phyloP scores from a whole-genome alignment of 1,140 invertebrate genomes.

The Bacillus rossius region DNA sequence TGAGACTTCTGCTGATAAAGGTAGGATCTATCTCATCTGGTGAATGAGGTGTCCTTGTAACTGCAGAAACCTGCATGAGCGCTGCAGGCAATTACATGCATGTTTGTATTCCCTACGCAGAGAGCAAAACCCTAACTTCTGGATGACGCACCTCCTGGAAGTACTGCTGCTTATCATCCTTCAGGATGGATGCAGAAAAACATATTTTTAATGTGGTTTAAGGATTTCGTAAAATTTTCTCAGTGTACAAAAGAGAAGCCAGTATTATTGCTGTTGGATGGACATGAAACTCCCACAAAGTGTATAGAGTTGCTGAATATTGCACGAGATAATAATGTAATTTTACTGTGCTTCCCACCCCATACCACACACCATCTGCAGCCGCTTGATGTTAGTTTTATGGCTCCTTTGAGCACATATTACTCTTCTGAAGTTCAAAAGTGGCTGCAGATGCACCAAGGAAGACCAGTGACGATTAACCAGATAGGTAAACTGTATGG shows the following conservation, averaged over 20 bases:
- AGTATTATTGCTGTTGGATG: conserved; percentile 34
- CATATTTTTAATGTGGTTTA: conserved; percentile 34
- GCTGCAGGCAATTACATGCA: conserved; percentile 28
- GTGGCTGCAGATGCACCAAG: conserved; percentile 31
- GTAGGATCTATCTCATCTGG: conserved; percentile 26
- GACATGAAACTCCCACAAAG: conserved; percentile 29
- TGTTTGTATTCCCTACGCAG: conserved; percentile 36
- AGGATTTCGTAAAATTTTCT: conserved; percentile 30
- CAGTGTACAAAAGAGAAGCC: conserved; percentile 26
- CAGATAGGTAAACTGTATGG: conserved; percentile 33
- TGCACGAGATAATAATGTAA: conserved; percentile 30
- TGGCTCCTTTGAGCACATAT: conserved; percentile 32
- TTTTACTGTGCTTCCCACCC: conserved; percentile 34
- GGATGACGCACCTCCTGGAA: conserved; percentile 16
- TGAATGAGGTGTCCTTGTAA: conserved; percentile 27
- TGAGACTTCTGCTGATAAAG: conserved; percentile 9
- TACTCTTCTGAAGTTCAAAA: conserved; percentile 37
- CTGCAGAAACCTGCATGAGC: conserved; percentile 24
- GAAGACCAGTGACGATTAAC: conserved; percentile 27
- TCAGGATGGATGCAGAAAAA: conserved; percentile 28
- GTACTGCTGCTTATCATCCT: not conserved
- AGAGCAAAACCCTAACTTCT: conserved; percentile 14
- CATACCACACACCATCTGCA: conserved; percentile 40
- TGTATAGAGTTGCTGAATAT: conserved; percentile 12
- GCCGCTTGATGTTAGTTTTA: conserved; percentile 36